These are phyloP conservation scores for Drosophila paulistorum DNA, from an alignment of 1,140 invertebrate genomes.

Conservation along the genomic window DNA sequence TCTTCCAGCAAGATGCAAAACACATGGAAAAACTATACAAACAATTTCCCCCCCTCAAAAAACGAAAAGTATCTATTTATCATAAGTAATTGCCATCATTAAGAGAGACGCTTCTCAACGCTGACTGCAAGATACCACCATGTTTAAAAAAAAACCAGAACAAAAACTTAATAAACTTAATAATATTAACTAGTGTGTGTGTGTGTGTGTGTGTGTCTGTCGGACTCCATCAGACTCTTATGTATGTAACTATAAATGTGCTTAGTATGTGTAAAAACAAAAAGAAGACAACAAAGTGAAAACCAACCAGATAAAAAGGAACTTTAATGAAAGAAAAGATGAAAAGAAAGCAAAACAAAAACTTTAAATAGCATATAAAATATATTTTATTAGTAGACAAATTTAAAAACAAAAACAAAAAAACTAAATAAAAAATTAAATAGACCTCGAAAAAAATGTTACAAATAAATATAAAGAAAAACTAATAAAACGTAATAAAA, in stretches of 20 bases:
- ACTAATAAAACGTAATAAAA: conserved; percentile 29
- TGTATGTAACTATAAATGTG: conserved; percentile 33
- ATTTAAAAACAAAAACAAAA: conserved; percentile 55
- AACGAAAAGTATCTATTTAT: conserved; percentile 1
- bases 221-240: conserved; percentile 47
- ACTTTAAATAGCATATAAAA: conserved; percentile 55
- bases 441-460: conserved; percentile 39
- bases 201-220: conserved; percentile 26
- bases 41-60: conserved; percentile 20
- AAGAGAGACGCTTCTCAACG: conserved; percentile 78
- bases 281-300: not conserved
- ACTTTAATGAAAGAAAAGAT: conserved; percentile 4
- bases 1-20: conserved; percentile 62
- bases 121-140: conserved; percentile 83
- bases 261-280: conserved; percentile 49
- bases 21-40: conserved; percentile 18
- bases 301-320: not conserved
- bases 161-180: conserved; percentile 47
- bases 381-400: conserved; percentile 80
- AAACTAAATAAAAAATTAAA: conserved; percentile 41
- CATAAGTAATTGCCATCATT: conserved; percentile 67
- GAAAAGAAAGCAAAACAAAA: conserved; percentile 21
- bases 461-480: conserved; percentile 26
- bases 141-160: conserved; percentile 55
- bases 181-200: conserved; percentile 30